Evolutionary conservation across 2,888 invertebrate genomes (phyloP).

Genomic region (Hypomecis atomaria): DNA sequence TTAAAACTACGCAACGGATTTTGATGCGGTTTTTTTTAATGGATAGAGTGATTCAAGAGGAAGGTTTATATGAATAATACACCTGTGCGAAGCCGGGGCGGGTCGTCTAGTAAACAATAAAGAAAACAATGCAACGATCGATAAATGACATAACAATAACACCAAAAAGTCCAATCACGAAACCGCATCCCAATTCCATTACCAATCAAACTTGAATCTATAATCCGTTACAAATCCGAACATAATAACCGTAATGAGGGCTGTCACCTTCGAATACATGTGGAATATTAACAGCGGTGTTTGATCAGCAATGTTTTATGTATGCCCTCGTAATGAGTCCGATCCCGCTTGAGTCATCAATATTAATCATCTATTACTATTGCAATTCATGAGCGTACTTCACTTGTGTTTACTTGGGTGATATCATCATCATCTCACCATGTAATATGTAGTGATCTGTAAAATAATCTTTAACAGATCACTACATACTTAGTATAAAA

Average conservation of each 20-base stretch:
- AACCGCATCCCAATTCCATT: neutral
- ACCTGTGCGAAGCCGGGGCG: too few relatives aligned
- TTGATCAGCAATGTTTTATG: constrained; percentile 44
- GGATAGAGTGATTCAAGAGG: too few relatives aligned
- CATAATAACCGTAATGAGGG: constrained; percentile 25
- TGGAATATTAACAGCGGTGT: constrained; percentile 30
- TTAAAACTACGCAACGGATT: too few relatives aligned
- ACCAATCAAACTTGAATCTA: constrained; percentile 3
- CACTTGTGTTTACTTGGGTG: neutral
- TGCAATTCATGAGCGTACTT: constrained; percentile 11
- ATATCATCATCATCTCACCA: too few relatives aligned
- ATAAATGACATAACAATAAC: neutral
- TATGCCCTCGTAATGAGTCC: constrained; percentile 40
- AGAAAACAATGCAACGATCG: neutral
- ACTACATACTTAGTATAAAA: too few relatives aligned
- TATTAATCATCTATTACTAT: constrained; percentile 42
- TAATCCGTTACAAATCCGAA: constrained; percentile 26
- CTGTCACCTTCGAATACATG: constrained; percentile 29
- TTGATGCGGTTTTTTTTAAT: too few relatives aligned
- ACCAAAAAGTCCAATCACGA: neutral
- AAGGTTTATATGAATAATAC: too few relatives aligned
- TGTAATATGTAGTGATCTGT: too few relatives aligned
- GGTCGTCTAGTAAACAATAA: too few relatives aligned
- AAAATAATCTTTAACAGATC: too few relatives aligned
- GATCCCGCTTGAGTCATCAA: constrained; percentile 42